A percentile compares a stretch with the other conserved stretches of the same genome.
These are phyloP conservation scores for Chymomyza procnemis DNA, from an alignment of 2,888 invertebrate species.

Conservation along the genomic window DNA sequence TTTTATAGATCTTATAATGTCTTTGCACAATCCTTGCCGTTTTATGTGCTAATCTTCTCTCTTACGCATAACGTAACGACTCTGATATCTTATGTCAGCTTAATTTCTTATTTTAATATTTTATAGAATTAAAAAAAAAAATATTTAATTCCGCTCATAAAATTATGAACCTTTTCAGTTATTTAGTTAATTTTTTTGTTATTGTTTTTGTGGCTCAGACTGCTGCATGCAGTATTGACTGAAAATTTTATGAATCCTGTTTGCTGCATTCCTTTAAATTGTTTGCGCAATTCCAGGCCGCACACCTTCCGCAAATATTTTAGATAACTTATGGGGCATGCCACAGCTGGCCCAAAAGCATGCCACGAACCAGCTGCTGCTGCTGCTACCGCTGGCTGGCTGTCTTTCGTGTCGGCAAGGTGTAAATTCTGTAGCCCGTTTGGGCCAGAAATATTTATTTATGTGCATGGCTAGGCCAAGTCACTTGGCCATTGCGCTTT, in stretches of 20 bases:
- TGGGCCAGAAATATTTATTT: conserved; percentile 58
- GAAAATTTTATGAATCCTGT: conserved; percentile 42
- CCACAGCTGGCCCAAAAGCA: conserved; percentile 52
- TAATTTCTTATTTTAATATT: too few relatives aligned
- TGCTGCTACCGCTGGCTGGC: neutral
- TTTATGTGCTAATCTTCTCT: too few relatives aligned
- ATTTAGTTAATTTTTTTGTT: too few relatives aligned
- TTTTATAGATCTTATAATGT: too few relatives aligned
- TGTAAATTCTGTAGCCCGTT: conserved; percentile 45
- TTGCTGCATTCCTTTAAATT: conserved; percentile 1
- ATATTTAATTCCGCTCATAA: too few relatives aligned
- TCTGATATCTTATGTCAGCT: too few relatives aligned
- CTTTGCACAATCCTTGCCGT: too few relatives aligned
- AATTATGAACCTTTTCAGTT: too few relatives aligned
- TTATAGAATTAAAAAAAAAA: too few relatives aligned
- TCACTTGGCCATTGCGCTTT: conserved; percentile 8
- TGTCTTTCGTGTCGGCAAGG: conserved; percentile 22
- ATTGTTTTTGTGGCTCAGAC: neutral
- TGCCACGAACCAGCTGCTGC: conserved; percentile 32
- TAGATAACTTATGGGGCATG: conserved; percentile 62
- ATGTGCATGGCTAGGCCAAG: conserved; percentile 29
- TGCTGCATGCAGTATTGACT: neutral
- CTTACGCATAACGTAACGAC: too few relatives aligned
- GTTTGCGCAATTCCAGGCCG: neutral
- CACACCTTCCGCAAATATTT: conserved; percentile 65